phyloP scores from a whole-genome alignment of 2,888 invertebrate genomes.

The Pterobdella sp. region DNA sequence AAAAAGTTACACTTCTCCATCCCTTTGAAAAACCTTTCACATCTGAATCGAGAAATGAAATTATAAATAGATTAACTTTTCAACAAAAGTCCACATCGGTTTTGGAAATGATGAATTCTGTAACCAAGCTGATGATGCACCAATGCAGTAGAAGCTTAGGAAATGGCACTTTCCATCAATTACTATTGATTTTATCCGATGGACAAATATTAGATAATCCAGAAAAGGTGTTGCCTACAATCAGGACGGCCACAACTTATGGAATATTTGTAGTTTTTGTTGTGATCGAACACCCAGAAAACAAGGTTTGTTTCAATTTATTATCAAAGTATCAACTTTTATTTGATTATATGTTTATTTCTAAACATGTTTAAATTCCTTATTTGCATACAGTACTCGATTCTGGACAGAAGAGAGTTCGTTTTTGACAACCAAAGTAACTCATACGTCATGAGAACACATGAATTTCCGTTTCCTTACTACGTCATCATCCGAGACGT shows the following conservation, averaged over 20 bases:
- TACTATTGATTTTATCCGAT: constrained; percentile 86
- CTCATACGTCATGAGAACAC: constrained; percentile 8
- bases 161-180: constrained; percentile 54
- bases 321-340: background rate
- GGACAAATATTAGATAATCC: constrained; percentile 79
- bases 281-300: constrained; percentile 84
- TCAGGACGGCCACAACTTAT: constrained; percentile 69
- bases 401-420: constrained; percentile 77
- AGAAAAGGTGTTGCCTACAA: constrained; percentile 66
- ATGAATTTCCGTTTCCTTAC: constrained; percentile 89
- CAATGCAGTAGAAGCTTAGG: constrained; percentile 41
- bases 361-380: background rate
- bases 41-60: constrained; percentile 70
- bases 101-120: constrained; percentile 55
- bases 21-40: constrained; percentile 76
- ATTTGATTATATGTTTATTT: background rate
- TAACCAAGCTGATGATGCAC: constrained; percentile 51
- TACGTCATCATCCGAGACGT: constrained; percentile 87
- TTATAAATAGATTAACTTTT: constrained; percentile 63
- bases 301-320: constrained; percentile 57
- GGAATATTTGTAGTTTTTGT: constrained; percentile 89
- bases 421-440: constrained; percentile 57
- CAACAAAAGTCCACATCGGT: constrained; percentile 81
- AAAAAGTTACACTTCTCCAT: constrained; percentile 70
- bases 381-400: constrained; percentile 66